Conservation (phyloP, 1,140 invertebrate species). For the Drosophila ohnishii region DNA sequence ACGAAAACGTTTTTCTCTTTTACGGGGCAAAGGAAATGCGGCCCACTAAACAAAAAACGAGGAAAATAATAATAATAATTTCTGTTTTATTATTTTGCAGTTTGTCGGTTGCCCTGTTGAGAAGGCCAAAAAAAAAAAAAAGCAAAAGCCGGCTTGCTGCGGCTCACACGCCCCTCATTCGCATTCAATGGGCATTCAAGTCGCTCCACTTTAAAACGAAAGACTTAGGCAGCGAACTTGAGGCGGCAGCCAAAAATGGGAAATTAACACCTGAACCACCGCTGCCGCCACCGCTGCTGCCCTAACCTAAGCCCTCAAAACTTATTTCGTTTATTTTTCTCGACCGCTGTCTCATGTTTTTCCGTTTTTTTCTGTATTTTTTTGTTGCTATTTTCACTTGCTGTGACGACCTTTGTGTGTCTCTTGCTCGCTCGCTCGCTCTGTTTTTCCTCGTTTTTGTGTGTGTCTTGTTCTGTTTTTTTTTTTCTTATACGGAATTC, state of each 20-base stretch:
- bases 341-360: conserved; percentile 29
- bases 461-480: conserved; percentile 22
- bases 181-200: conserved; percentile 63
- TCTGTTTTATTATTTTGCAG: conserved; percentile 50
- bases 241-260: conserved; percentile 40
- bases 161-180: conserved; percentile 76
- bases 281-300: conserved; percentile 2
- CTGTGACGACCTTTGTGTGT: conserved; percentile 67
- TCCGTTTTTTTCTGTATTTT: conserved; percentile 4
- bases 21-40: conserved; percentile 46
- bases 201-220: conserved; percentile 74
- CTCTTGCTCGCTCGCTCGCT: conserved; percentile 11
- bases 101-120: conserved; percentile 15
- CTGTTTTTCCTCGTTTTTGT: conserved; percentile 24
- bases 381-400: conserved; percentile 72
- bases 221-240: conserved; percentile 78
- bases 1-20: conserved; percentile 49
- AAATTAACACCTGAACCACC: conserved; percentile 52
- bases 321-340: conserved; percentile 44
- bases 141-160: conserved; percentile 51
- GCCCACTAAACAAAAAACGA: conserved; percentile 39
- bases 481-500: conserved; percentile 49
- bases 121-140: conserved; percentile 14
- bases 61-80: conserved; percentile 66
- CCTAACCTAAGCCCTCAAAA: conserved; percentile 36